Conservation (phyloP, 2,888 invertebrate species). For the Xanthia icteritia region DNA sequence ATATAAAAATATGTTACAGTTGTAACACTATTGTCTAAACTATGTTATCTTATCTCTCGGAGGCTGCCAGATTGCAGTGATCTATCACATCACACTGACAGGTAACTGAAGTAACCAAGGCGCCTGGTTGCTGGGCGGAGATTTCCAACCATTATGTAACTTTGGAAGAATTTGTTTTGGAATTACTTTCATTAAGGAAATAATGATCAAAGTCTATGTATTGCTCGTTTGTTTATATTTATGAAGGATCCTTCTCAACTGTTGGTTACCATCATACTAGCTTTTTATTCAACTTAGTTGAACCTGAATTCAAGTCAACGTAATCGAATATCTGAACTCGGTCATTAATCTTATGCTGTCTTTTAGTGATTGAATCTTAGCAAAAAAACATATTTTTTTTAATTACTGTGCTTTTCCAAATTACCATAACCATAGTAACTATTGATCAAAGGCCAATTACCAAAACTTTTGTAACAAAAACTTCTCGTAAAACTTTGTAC, state of each 20-base stretch:
- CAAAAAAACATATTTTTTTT: not conserved
- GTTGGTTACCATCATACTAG: no score
- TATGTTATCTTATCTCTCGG: constrained; percentile 61
- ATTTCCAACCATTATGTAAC: constrained; percentile 52
- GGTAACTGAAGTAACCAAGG: constrained; percentile 46
- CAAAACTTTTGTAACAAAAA: not conserved
- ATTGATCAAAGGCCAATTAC: constrained; percentile 10
- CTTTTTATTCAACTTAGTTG: not conserved
- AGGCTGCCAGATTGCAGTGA: constrained; percentile 58
- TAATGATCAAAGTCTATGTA: not conserved
- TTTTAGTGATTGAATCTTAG: not conserved
- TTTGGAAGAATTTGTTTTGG: not conserved
- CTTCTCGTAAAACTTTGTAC: not conserved
- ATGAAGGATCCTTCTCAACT: not conserved
- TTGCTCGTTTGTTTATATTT: not conserved
- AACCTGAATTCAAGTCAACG: not conserved
- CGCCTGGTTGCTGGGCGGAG: constrained; percentile 36
- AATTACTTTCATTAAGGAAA: not conserved
- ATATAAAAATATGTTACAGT: constrained; percentile 37
- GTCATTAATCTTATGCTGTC: not conserved
- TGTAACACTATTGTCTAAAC: constrained; percentile 46
- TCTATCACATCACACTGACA: constrained; percentile 57
- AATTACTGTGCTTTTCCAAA: constrained; percentile 7
- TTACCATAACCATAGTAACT: not conserved
- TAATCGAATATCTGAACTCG: not conserved